Evolutionary conservation across 2,797 vertebrate species (phyloP).

Genomic region (Gouania willdenowi): DNA sequence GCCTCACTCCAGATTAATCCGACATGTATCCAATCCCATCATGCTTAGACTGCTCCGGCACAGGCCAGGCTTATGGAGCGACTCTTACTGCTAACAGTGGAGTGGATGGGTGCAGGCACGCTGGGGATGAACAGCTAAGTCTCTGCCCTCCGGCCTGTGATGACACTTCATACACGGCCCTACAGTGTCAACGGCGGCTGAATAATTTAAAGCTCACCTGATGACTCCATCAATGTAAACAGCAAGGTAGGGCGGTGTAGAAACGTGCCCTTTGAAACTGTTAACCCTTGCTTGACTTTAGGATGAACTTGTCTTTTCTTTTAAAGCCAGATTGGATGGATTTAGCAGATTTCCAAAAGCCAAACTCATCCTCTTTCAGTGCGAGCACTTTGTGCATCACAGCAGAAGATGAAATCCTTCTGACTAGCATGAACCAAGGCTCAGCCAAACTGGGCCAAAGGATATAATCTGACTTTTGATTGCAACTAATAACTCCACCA

Average conservation of each 20-base stretch:
- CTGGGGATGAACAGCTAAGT: slow-evolving; percentile 21
- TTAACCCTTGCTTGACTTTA: slow-evolving; percentile 1
- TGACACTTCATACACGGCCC: slow-evolving; percentile 50
- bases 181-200: slow-evolving; percentile 65
- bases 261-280: not conserved
- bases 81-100: slow-evolving; percentile 25
- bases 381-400: slow-evolving; percentile 1
- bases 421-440: slow-evolving; percentile 18
- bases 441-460: slow-evolving; percentile 28
- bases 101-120: slow-evolving; percentile 19
- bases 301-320: slow-evolving; percentile 11
- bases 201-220: slow-evolving; percentile 81
- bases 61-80: slow-evolving; percentile 21
- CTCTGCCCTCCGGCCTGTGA: slow-evolving; percentile 12
- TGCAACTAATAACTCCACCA: slow-evolving; percentile 22
- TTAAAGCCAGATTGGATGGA: slow-evolving; percentile 3
- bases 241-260: slow-evolving; percentile 27
- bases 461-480: slow-evolving; percentile 24
- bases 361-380: not conserved
- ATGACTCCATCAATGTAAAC: slow-evolving; percentile 51
- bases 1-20: slow-evolving; percentile 29
- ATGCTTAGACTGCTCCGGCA: slow-evolving; percentile 10
- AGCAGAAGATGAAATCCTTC: too few relatives aligned
- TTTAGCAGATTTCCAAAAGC: not conserved
- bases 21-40: slow-evolving; percentile 36